Conservation (phyloP, 1,140 invertebrate species). For the Drosophila mayri region DNA sequence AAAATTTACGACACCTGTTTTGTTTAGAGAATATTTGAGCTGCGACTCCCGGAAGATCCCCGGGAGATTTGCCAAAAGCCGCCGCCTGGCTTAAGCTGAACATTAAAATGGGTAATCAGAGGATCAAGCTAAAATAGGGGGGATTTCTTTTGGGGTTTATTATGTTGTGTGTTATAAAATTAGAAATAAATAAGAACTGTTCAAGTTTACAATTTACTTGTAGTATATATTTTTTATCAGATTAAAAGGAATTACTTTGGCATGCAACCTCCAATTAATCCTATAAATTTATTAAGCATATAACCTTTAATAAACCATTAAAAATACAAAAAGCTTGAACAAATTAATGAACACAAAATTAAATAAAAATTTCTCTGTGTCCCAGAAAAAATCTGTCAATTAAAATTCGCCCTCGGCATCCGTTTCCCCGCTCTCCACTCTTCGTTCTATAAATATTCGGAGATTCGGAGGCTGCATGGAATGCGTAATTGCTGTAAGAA, state of each 20-base stretch:
- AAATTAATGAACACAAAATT: not conserved
- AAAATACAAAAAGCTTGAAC: not conserved
- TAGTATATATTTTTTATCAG: no score
- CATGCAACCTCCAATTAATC: not conserved
- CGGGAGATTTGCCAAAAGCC: constrained; percentile 11
- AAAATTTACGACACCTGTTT: constrained; percentile 84
- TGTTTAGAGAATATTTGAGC: constrained; percentile 68
- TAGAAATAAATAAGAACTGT: not conserved
- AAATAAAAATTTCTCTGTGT: not conserved
- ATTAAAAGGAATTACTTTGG: not conserved
- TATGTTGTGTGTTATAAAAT: not conserved
- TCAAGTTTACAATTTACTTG: not conserved
- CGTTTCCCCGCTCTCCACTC: not conserved
- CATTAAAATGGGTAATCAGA: constrained; percentile 6
- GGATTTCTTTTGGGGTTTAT: not conserved
- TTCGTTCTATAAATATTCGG: constrained; percentile 18
- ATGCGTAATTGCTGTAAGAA: constrained; percentile 18
- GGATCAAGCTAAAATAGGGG: constrained; percentile 1
- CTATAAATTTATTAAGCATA: not conserved
- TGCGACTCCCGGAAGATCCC: constrained; percentile 50
- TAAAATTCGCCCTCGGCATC: not conserved
- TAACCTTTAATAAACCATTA: not conserved
- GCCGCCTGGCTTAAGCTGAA: not conserved
- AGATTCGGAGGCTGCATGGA: not conserved
- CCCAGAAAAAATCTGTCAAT: constrained; percentile 5